Base-by-base conservation (phyloP, 2,888 invertebrate genomes). In the Drosophila macrospina region DNA sequence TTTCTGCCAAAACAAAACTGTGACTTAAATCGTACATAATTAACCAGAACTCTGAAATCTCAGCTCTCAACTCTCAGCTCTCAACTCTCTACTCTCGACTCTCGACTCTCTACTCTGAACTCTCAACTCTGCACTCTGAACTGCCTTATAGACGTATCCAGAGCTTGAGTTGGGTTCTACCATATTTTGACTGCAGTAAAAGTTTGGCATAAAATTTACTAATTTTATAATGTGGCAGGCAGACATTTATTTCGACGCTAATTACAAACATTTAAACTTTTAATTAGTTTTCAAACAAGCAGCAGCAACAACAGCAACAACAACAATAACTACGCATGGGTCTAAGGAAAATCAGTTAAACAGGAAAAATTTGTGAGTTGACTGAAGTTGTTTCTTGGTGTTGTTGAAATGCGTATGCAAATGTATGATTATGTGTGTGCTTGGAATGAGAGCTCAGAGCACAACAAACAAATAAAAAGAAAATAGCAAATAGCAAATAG, bases 261-360 rank as follows among this genome's bases (percentile, higher is more conserved):
- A 87, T 85, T 87, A 83, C 87, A 83, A 85, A 74, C 83, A 80
- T 78, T 85, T 82, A 68, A 85, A 85, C 76, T 87, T 85, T 85
- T 87, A 85, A 85, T 85, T 85, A 85, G 83, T 85, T 85, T 87
- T 61, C 67, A 63, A 80, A 80, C 81, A 83, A 73, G 51, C 64
- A 41, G 24, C 50, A 54, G 2, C 56, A 66, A 45, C 30, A 39
- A 39, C 34, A 41, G 24, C 59, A 51, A 39, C 60, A 44, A 52
- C 63, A 54, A 66, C 50, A 50, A 42, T 20, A 37, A 47, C 39
- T 13, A 54, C 34, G 55, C 34, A 39, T 63, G 37, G 36, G 26
- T 7, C 11, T 32, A 20, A 52, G 30, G 44, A 59, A 66, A 56
- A 30, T 47, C 32, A 4, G 28, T 20, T 42, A 28, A 13, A 30